Base-by-base conservation (phyloP, 2,888 invertebrate genomes). In the Amphiduros pacificus region DNA sequence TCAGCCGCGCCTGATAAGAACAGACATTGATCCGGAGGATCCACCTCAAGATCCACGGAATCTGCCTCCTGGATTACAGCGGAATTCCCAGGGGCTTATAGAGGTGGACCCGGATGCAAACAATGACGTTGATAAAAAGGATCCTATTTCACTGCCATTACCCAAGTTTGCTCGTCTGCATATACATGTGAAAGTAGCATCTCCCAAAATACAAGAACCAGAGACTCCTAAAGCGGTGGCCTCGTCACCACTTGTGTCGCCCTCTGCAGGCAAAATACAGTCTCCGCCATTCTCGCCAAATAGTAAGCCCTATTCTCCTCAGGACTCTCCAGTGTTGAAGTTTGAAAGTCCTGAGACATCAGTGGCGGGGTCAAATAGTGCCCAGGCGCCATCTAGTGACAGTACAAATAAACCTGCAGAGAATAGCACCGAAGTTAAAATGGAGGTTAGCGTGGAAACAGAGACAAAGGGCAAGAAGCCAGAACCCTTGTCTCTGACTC, bases 111-210 rank as follows among this genome's bases (percentile, higher is more conserved):
- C n/a, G n/a, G n/a, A n/a, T n/a, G n/a, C n/a, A n/a, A n/a, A n/a
- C n/a, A n/a, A n/a, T n/a, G n/a, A n/a, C n/a, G n/a, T n/a, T n/a
- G n/a, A n/a, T 27, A 56, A 58, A 22, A 56, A 32, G 50, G 61
- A 57, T 31, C 91, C 93, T 32, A 87, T 94, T 83, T 90, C 90
- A 74, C 85, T 94, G 74, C 94, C 94, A 26, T 84, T 94, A 73
- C 94, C 94, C 44, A 90, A 91, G 83, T 94, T 94, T 82, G 94
- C 94, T 17, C 28, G 56, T 6, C 56, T 48, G 49, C 55, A 14
- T 3, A 24, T 24, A 17, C 36, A 55, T 40, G 55, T 41, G 6
- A 53, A 22, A 20, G 32, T 32, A 14, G 20, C 32, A 11, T 74
- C 75, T 27, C 74, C 74, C 48, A 71, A 71, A 61, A n/a, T n/a